A percentile compares a stretch with the other conserved stretches of the same genome.
phyloP scores from a whole-genome alignment of 2,888 invertebrate species.

The Lordiphosa andalusiaca region DNA sequence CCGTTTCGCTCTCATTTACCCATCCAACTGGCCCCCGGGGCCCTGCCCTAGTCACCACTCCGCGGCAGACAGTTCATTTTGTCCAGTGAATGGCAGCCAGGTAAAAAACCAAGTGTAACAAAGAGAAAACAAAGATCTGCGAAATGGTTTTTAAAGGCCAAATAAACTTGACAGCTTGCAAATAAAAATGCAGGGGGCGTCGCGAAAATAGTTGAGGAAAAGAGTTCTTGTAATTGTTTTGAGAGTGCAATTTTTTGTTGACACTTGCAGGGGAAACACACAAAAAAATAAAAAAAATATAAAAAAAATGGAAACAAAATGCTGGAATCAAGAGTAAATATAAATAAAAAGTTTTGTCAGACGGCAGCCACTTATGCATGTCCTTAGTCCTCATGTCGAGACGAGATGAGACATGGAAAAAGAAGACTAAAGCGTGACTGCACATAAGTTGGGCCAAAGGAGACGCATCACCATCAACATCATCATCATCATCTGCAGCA shows the following conservation, averaged over 20 bases:
- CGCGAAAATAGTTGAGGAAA: conserved; percentile 21
- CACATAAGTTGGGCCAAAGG: conserved; percentile 60
- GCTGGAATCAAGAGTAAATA: conserved; percentile 71
- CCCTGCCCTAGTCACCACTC: conserved; percentile 13
- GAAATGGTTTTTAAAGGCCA: conserved; percentile 44
- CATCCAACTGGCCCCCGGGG: too few relatives aligned
- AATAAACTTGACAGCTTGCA: conserved; percentile 46
- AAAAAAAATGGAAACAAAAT: conserved; percentile 23
- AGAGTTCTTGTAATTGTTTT: conserved; percentile 31
- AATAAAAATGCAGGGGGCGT: conserved; percentile 24
- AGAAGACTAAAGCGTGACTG: conserved; percentile 61
- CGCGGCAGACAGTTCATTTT: conserved; percentile 59
- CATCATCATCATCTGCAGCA: conserved; percentile 33
- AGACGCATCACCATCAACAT: conserved; percentile 16
- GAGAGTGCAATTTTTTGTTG: conserved; percentile 38
- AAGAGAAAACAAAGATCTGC: conserved; percentile 5
- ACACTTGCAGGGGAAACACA: conserved; percentile 33
- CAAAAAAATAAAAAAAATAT: background rate
- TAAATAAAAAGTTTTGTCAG: conserved; percentile 62
- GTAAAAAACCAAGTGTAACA: conserved; percentile 34
- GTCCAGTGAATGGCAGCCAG: conserved; percentile 44
- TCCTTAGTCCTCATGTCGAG: conserved; percentile 50
- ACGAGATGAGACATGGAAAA: conserved; percentile 26
- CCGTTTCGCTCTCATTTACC: conserved; percentile 22
- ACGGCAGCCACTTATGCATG: conserved; percentile 71